Conservation (phyloP, 1,140 invertebrate genomes). For the Drosophila rhopaloa region DNA sequence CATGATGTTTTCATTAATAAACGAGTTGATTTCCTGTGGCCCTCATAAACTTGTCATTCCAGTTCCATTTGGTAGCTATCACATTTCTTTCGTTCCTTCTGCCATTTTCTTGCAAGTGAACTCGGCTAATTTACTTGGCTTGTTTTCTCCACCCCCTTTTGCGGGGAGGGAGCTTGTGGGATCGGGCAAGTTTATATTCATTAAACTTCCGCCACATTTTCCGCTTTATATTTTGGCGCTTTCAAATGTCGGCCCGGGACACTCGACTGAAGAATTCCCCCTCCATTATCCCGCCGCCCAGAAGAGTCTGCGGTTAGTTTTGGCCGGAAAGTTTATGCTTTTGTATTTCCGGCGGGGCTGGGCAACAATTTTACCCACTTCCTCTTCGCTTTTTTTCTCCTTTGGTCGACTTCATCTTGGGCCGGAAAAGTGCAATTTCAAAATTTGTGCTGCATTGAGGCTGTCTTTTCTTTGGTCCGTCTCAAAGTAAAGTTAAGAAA, state of each 20-base stretch:
- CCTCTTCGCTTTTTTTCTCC: slow-evolving; percentile 8
- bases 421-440: slow-evolving; percentile 77
- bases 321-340: slow-evolving; percentile 82
- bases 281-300: not conserved
- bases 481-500: slow-evolving; percentile 62
- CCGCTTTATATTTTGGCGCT: slow-evolving; percentile 64
- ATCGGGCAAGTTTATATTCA: slow-evolving; percentile 76
- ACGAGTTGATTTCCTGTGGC: slow-evolving; percentile 45
- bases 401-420: slow-evolving; percentile 35
- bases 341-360: slow-evolving; percentile 73
- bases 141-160: slow-evolving; percentile 31
- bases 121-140: slow-evolving; percentile 75
- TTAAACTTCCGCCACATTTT: slow-evolving; percentile 80
- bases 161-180: slow-evolving; percentile 17
- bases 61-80: slow-evolving; percentile 31
- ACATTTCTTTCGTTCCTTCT: slow-evolving; percentile 32
- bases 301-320: slow-evolving; percentile 52
- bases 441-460: slow-evolving; percentile 67
- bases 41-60: slow-evolving; percentile 47
- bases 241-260: slow-evolving; percentile 47
- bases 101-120: slow-evolving; percentile 31
- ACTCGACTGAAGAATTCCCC: slow-evolving; percentile 15
- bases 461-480: slow-evolving; percentile 35
- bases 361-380: slow-evolving; percentile 51
- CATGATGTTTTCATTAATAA: slow-evolving; percentile 26